A percentile compares a stretch with the other conserved stretches of the same genome.
phyloP scores from a whole-genome alignment of 2,888 invertebrate species.

The Lasioglossum lativentre region DNA sequence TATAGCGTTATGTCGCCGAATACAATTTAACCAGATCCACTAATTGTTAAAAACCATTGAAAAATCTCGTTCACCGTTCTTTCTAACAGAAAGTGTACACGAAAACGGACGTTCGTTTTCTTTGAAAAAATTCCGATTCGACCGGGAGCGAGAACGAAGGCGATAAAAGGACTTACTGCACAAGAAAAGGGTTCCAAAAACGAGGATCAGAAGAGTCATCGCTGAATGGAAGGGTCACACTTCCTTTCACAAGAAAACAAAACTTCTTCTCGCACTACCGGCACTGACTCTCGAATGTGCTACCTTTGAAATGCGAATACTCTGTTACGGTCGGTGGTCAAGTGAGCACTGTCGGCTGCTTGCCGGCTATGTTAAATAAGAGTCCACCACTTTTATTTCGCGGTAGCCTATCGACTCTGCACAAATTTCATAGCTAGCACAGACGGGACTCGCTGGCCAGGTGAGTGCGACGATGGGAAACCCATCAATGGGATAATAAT shows the following conservation, averaged over 20 bases:
- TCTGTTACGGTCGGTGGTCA: constrained; percentile 72
- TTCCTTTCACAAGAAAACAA: constrained; percentile 33
- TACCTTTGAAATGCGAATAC: constrained; percentile 58
- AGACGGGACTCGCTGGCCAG: constrained; percentile 7
- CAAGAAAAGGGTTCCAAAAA: constrained; percentile 45
- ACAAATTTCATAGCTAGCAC: constrained; percentile 41
- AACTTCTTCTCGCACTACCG: constrained; percentile 1
- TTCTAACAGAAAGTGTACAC: not conserved
- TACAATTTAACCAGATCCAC: not conserved
- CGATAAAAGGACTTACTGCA: constrained; percentile 47
- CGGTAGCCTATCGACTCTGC: constrained; percentile 58
- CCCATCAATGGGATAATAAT: not conserved
- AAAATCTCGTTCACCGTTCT: not conserved
- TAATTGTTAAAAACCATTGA: not conserved
- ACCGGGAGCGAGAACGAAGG: not conserved
- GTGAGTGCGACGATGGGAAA: constrained; percentile 24
- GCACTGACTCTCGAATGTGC: constrained; percentile 34
- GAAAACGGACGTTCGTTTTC: not conserved
- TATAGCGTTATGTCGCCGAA: not conserved
- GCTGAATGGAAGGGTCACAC: constrained; percentile 28
- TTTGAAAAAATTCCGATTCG: not conserved
- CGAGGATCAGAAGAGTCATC: constrained; percentile 52
- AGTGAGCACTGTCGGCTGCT: constrained; percentile 74
- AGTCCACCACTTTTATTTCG: constrained; percentile 67
- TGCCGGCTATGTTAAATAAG: constrained; percentile 78